These are phyloP conservation scores for Holothuria glaberrima DNA, from an alignment of 35 echinoderm and acorn worm genomes.

Conservation along the genomic window DNA sequence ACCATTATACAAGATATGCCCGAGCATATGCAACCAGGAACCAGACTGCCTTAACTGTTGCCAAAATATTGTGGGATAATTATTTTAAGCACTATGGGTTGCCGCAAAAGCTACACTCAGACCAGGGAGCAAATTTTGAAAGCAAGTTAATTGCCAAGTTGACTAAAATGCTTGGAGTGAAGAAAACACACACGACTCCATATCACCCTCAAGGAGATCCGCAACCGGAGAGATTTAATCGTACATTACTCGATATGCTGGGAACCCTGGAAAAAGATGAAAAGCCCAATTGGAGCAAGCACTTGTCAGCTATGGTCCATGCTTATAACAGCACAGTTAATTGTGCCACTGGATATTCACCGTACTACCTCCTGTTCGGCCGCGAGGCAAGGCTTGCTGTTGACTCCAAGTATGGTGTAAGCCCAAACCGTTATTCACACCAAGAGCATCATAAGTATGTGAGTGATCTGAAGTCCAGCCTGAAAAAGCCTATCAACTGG, in stretches of 20 bases:
- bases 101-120: slow-evolving; percentile 16
- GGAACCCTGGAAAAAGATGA: slow-evolving; percentile 53
- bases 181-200: slow-evolving; percentile 49
- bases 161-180: not conserved
- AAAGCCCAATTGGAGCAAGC: slow-evolving; percentile 59
- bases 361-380: slow-evolving; percentile 21
- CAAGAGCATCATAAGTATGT: slow-evolving; percentile 42
- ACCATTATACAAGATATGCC: slow-evolving; percentile 63
- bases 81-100: slow-evolving; percentile 46
- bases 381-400: not conserved
- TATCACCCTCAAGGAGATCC: slow-evolving; percentile 75
- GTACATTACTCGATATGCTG: slow-evolving; percentile 68
- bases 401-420: not conserved
- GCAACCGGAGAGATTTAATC: slow-evolving; percentile 38
- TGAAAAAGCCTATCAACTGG: slow-evolving; percentile 53
- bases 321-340: slow-evolving; percentile 57
- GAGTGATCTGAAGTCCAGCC: not conserved
- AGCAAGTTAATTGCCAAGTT: slow-evolving; percentile 37
- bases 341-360: slow-evolving; percentile 53
- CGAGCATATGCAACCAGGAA: slow-evolving; percentile 48
- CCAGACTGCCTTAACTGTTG: slow-evolving; percentile 61
- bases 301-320: slow-evolving; percentile 58
- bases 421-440: not conserved
- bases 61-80: slow-evolving; percentile 54
- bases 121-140: slow-evolving; percentile 62